Evolutionary conservation across 1,140 invertebrate genomes (phyloP).

Genomic region (Panulirus ornatus): DNA sequence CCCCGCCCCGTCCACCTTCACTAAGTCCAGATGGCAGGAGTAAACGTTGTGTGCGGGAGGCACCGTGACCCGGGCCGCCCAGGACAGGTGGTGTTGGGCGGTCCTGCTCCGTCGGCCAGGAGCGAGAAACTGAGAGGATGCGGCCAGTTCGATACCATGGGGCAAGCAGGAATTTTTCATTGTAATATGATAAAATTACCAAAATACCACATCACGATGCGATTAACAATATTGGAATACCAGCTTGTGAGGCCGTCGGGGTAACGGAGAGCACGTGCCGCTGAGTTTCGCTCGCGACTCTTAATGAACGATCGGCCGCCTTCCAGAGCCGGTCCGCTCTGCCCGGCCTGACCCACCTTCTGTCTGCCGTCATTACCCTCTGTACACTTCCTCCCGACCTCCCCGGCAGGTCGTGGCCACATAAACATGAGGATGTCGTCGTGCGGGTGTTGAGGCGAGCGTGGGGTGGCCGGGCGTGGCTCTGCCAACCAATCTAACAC

Average conservation of each 20-base stretch:
- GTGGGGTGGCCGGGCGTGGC: no score
- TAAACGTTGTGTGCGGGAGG: background rate
- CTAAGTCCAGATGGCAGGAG: background rate
- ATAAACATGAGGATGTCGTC: no score
- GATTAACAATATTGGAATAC: conserved; percentile 75
- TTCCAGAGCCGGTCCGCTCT: background rate
- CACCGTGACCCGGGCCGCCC: background rate
- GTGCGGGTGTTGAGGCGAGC: no score
- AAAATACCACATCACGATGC: conserved; percentile 74
- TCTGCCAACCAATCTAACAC: conserved; percentile 15
- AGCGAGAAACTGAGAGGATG: conserved; percentile 52
- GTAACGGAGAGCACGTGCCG: conserved; percentile 55
- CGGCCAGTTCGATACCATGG: conserved; percentile 48
- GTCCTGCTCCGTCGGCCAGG: conserved; percentile 27
- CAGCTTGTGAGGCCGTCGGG: conserved; percentile 63
- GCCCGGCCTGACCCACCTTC: background rate
- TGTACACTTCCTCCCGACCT: background rate
- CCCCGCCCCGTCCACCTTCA: background rate
- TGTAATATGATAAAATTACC: conserved; percentile 75
- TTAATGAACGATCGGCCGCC: conserved; percentile 60
- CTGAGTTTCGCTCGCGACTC: conserved; percentile 63
- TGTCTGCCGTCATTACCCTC: background rate
- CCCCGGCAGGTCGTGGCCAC: no score
- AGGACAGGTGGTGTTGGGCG: background rate
- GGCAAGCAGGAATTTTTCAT: conserved; percentile 74